These are phyloP conservation scores for Creontiades dilutus DNA, from an alignment of 2,888 invertebrate genomes.

Conservation along the genomic window DNA sequence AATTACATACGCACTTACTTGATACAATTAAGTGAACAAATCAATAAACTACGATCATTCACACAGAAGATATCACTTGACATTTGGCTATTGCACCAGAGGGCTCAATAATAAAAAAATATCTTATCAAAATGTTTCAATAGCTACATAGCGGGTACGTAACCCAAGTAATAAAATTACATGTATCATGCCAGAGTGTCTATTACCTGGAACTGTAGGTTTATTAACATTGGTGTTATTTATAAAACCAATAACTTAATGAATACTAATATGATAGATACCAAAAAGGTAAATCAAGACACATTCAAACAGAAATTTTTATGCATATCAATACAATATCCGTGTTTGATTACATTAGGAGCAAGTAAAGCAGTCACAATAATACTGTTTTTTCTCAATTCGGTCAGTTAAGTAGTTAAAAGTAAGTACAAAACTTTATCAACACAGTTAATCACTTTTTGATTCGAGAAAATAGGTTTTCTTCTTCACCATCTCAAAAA, in stretches of 20 bases:
- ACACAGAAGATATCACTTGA: conserved; percentile 62
- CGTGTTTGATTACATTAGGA: not conserved
- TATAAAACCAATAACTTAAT: not conserved
- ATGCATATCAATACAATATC: not conserved
- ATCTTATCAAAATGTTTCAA: conserved; percentile 57
- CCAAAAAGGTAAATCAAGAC: not conserved
- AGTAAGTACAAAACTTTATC: not conserved
- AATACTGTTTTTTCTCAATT: conserved; percentile 15
- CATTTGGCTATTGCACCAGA: conserved; percentile 63
- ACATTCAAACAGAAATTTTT: not conserved
- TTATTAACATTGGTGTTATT: conserved; percentile 38
- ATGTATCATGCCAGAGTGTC: no score
- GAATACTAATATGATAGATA: not conserved
- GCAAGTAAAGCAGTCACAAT: conserved; percentile 14
- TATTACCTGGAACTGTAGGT: no score
- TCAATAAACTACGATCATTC: conserved; percentile 51
- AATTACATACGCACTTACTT: not conserved
- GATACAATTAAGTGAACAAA: not conserved
- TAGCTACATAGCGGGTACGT: not conserved
- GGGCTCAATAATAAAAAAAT: conserved; percentile 52
- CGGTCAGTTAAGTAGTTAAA: not conserved
- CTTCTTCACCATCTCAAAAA: no score
- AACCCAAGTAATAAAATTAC: not conserved
- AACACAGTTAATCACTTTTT: not conserved
- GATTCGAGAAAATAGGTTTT: not conserved